Evolutionary conservation across 2,888 invertebrate genomes (phyloP).

Genomic region (Ennomos quercinarius): DNA sequence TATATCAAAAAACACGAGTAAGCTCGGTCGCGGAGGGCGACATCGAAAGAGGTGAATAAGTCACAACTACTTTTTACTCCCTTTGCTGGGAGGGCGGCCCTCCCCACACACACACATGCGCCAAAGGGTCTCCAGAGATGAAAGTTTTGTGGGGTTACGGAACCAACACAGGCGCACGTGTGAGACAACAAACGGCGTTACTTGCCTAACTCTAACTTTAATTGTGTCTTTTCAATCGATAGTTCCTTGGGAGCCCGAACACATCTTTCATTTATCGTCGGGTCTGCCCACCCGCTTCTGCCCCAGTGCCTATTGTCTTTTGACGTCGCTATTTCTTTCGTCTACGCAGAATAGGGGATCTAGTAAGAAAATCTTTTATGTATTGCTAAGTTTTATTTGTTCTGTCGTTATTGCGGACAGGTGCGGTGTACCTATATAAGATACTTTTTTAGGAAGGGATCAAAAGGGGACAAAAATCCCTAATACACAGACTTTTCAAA

Average conservation of each 20-base stretch:
- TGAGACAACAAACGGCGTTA: slow-evolving; percentile 80
- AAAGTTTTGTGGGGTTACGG: slow-evolving; percentile 83
- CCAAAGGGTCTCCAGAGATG: slow-evolving; percentile 77
- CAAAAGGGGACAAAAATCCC: too few species aligned
- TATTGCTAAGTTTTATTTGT: slow-evolving; percentile 15
- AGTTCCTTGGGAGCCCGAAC: slow-evolving; percentile 61
- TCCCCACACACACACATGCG: slow-evolving; percentile 59
- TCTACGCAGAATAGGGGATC: slow-evolving; percentile 37
- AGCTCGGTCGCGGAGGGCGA: slow-evolving; percentile 74
- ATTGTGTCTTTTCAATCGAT: slow-evolving; percentile 86
- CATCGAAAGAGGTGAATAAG: slow-evolving; percentile 85
- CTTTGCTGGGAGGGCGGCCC: slow-evolving; percentile 70
- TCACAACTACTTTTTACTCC: slow-evolving; percentile 84
- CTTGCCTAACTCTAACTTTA: slow-evolving; percentile 84
- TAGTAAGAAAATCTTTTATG: slow-evolving; percentile 25
- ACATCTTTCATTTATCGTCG: slow-evolving; percentile 61
- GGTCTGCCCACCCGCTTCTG: slow-evolving; percentile 44
- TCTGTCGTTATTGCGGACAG: not conserved
- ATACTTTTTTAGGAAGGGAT: not conserved
- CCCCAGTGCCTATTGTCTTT: slow-evolving; percentile 48
- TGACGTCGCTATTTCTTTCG: slow-evolving; percentile 50
- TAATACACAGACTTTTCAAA: too few species aligned
- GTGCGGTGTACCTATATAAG: not conserved
- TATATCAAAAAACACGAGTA: slow-evolving; percentile 60
- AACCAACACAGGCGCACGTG: slow-evolving; percentile 74